Evolutionary conservation across 53 echinoderm and acorn worm genomes (phyloP), one percentile per base, ranked within the genome.

Genomic region (Echinometra lucunter): DNA sequence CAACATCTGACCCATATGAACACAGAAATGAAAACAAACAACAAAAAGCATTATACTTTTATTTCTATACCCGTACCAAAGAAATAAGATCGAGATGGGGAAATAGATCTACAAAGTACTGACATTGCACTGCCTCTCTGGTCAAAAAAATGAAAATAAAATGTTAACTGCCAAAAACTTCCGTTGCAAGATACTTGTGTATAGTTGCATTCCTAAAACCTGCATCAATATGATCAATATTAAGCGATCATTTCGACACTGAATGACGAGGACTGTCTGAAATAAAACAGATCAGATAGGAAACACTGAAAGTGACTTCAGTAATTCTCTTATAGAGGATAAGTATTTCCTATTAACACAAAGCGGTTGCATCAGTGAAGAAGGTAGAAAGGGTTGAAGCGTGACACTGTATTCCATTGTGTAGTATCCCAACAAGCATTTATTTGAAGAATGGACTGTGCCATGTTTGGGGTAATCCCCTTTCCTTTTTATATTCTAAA

Each of bases 111-210:
- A 42, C 94, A 49, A 83, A 94, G 94, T 94, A 94, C 94, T 94
- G 94, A 94, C 30, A 94, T 94, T 94, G 94, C 94, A 94, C 94
- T 34, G 30, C 80, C 94, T 94, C 83, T 27, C 81, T 37, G 82
- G 82, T 94, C 94, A 60, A 38, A 82, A 7, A 25, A 92, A 67
- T 37, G 69, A 91, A 37, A 37, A 40, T 37, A 92, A 13, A 92
- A 70, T 6, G 35, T 67, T 45, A 17, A 38, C 38, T 40, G 32
- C 60, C 25, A 2, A n/a, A 40, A 10, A 82, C 82, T 7, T 19
- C 23, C 37, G 27, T 44, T 82, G 19, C 3, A 42, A 13, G 82
- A 82, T 45, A 44, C 6, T 44, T 27, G 16, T 55, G n/a, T 88
- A 3, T 53, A 4, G 49, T n/a, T 88, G 88, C 55, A 49, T 12